phyloP scores from a whole-genome alignment of 2,888 invertebrate species.

The Holacanthella duospinosa region DNA sequence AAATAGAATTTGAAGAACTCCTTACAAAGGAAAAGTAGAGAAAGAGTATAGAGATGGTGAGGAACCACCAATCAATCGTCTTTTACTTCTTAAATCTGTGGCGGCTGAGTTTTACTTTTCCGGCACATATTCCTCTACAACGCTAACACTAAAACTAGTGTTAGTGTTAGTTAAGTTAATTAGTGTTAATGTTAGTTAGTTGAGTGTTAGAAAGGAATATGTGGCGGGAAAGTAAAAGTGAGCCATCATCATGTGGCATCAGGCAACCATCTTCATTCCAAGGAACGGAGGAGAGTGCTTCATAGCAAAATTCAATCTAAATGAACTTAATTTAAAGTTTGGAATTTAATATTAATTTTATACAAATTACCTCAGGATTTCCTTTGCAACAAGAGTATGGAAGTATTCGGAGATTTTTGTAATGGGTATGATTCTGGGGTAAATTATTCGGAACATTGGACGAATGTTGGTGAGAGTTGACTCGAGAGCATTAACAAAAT shows the following conservation, averaged over 20 bases:
- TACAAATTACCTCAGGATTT: background rate
- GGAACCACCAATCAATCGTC: background rate
- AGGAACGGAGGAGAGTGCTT: background rate
- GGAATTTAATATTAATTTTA: background rate
- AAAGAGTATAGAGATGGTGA: background rate
- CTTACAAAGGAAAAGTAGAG: background rate
- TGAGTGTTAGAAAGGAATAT: too few relatives aligned
- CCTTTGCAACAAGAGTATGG: background rate
- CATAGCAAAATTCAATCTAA: background rate
- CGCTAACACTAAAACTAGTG: too few relatives aligned
- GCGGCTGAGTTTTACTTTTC: too few relatives aligned
- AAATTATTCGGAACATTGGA: background rate
- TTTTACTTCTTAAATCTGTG: background rate
- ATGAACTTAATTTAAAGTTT: background rate
- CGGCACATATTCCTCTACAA: too few relatives aligned
- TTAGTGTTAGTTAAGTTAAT: too few relatives aligned
- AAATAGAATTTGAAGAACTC: background rate
- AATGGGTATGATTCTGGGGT: background rate
- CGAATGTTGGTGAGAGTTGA: background rate
- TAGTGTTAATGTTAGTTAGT: too few relatives aligned
- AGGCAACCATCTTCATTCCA: background rate
- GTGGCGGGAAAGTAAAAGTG: too few relatives aligned
- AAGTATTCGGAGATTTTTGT: background rate
- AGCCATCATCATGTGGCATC: too few relatives aligned
- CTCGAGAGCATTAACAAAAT: background rate